Evolutionary conservation across 2,888 invertebrate genomes (phyloP), one percentile per base, ranked within the genome.

Genomic region (Drosophila percnosoma): DNA sequence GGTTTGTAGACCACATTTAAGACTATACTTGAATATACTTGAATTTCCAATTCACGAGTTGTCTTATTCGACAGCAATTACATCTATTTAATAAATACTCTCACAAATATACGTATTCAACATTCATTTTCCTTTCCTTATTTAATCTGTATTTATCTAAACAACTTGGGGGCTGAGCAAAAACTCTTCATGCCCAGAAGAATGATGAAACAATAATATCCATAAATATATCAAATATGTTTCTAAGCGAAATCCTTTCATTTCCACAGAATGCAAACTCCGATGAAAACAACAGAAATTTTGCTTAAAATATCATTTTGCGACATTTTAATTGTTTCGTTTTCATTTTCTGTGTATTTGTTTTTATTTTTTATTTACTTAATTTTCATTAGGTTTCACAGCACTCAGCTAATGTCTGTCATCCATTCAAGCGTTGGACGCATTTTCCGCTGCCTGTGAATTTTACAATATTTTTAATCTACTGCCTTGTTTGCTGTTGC

Each of bases 321-420:
- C 27, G 7, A 24, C 34, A 24, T 24, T 51, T 38, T 13, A 38
- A 38, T 27, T 55, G 54, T 38, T 52, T 40, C 24, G 36, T 38
- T 24, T 33, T 21, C 13, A 34, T 58, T 63, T 63, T 21, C 8
- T 42, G 15, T 45, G 15, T 40, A 5, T 10, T 10, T 33, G 0
- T 31, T 8, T 31, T 31, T 2, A 8, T 33, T 24, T 54, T 29
- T 15, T 4, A 13, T 24, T 2, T 24, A 51, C 11, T 31, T 31
- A 31, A 42, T 62, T 54, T 42, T n/a, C n/a, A 57, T 66, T 73
- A 33, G 38, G 51, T 57, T 48, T 29, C 45, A 40, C n/a, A 73
- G 73, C 72, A 66, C 73, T 72, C 73, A 48, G 34, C 54, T 29
- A 66, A 21, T 52, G 52, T 60, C n/a, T 40, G 55, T 54, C 61